A percentile compares a stretch with the other conserved stretches of the same genome.
Evolutionary conservation across 2,797 vertebrate species (phyloP).

Genomic region (Danio tinwini): DNA sequence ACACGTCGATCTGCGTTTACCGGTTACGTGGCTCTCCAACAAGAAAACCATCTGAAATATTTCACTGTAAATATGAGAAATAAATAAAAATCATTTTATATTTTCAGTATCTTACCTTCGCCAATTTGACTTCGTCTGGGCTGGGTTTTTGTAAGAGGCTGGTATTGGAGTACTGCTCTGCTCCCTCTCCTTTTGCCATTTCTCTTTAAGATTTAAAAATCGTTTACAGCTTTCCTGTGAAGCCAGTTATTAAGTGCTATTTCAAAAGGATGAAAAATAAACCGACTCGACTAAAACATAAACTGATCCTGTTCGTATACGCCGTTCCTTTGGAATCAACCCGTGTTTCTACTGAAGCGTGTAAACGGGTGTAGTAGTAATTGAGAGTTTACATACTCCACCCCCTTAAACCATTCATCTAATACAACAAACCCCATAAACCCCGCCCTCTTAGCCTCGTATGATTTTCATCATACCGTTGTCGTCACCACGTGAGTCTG

Average conservation of each 20-base stretch:
- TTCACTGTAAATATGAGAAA: background rate
- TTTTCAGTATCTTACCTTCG: conserved; percentile 66
- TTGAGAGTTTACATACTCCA: background rate
- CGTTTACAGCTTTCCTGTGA: background rate
- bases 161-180: conserved; percentile 77
- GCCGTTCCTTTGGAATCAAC: background rate
- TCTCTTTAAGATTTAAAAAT: conserved; percentile 11
- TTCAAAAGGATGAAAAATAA: background rate
- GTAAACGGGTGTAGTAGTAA: conserved; percentile 20
- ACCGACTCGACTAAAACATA: background rate
- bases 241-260: background rate
- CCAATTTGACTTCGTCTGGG: conserved; percentile 61
- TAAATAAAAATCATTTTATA: background rate
- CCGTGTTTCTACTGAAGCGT: background rate
- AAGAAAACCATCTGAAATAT: background rate
- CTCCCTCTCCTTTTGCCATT: conserved; percentile 82
- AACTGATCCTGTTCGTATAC: background rate
- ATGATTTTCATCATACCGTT: background rate
- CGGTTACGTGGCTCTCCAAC: background rate
- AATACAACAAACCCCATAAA: background rate
- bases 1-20: conserved; percentile 3
- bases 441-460: background rate
- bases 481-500: conserved; percentile 2
- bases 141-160: conserved; percentile 73
- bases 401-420: conserved; percentile 35